These are phyloP conservation scores for Agrotis ipsilon DNA, from an alignment of 2,888 invertebrate species.

Conservation along the genomic window DNA sequence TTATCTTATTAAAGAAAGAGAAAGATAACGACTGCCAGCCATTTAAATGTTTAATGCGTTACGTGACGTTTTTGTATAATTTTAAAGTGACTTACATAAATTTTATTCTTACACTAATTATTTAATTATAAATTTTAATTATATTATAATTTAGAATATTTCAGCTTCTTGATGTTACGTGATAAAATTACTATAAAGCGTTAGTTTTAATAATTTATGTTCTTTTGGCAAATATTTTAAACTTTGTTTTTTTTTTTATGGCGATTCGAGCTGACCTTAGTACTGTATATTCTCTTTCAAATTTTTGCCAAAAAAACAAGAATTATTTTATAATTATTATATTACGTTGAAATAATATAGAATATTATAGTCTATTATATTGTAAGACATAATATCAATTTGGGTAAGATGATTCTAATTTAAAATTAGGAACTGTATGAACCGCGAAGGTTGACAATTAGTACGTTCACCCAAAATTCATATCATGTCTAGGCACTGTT, in stretches of 20 bases:
- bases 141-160: slow-evolving; percentile 88
- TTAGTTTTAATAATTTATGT: slow-evolving; percentile 70
- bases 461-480: slow-evolving; percentile 56
- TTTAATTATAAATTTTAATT: slow-evolving; percentile 67
- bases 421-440: slow-evolving; percentile 57
- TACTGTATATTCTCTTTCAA: not conserved
- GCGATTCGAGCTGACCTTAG: not conserved
- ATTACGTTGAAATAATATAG: slow-evolving; percentile 54
- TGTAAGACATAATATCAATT: slow-evolving; percentile 64
- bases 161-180: slow-evolving; percentile 77
- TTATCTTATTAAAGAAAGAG: slow-evolving; percentile 33
- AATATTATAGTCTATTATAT: slow-evolving; percentile 54
- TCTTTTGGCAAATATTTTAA: slow-evolving; percentile 47
- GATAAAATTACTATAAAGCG: slow-evolving; percentile 86
- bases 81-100: slow-evolving; percentile 60
- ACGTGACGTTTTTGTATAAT: slow-evolving; percentile 55
- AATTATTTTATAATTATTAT: slow-evolving; percentile 48
- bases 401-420: slow-evolving; percentile 51
- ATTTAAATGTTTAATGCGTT: slow-evolving; percentile 51
- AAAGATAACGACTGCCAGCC: slow-evolving; percentile 41
- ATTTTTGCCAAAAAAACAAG: slow-evolving; percentile 50
- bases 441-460: slow-evolving; percentile 40
- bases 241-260: not conserved
- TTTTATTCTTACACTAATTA: slow-evolving; percentile 62
- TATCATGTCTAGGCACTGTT: slow-evolving; percentile 67